Conservation (phyloP, 2,797 vertebrate species). For the Podarcis siculus region DNA sequence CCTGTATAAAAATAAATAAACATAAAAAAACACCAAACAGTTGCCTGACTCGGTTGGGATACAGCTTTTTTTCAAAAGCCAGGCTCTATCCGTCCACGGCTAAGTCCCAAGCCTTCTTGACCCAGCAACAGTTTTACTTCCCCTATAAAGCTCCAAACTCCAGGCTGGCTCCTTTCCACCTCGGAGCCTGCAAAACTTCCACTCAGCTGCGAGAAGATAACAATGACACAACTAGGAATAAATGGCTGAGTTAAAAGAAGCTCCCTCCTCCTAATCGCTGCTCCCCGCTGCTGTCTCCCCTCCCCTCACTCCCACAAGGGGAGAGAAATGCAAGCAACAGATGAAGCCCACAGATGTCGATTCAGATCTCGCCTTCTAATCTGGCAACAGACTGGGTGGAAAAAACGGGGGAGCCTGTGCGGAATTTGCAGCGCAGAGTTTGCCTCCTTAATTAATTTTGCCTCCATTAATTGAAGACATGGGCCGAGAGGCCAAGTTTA, state of each 20-base stretch:
- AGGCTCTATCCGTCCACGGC: not conserved
- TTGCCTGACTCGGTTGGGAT: not conserved
- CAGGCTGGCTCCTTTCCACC: slow-evolving; percentile 1
- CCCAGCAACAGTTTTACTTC: slow-evolving; percentile 13
- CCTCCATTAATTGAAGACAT: slow-evolving; percentile 32
- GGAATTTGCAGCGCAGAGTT: slow-evolving; percentile 37
- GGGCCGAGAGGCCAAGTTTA: not conserved
- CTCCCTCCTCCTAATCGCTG: not conserved
- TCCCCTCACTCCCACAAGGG: not conserved
- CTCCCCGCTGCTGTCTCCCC: not conserved
- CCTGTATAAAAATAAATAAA: too few relatives aligned
- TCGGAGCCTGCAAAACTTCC: slow-evolving; percentile 20
- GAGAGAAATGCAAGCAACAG: slow-evolving; percentile 42
- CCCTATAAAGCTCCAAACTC: not conserved
- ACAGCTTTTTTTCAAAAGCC: slow-evolving; percentile 35
- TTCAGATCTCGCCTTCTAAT: slow-evolving; percentile 50
- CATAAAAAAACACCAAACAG: too few relatives aligned
- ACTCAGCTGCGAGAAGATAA: slow-evolving; percentile 33
- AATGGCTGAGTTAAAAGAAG: not conserved
- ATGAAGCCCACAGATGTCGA: slow-evolving; percentile 43
- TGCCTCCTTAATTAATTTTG: slow-evolving; percentile 39
- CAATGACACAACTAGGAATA: not conserved
- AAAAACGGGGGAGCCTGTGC: slow-evolving; percentile 29
- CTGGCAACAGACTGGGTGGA: slow-evolving; percentile 57
- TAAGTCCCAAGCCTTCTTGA: not conserved